Conservation (phyloP, 2,113 vertebrate species). For the Sinocyclocheilus anophthalmus region DNA sequence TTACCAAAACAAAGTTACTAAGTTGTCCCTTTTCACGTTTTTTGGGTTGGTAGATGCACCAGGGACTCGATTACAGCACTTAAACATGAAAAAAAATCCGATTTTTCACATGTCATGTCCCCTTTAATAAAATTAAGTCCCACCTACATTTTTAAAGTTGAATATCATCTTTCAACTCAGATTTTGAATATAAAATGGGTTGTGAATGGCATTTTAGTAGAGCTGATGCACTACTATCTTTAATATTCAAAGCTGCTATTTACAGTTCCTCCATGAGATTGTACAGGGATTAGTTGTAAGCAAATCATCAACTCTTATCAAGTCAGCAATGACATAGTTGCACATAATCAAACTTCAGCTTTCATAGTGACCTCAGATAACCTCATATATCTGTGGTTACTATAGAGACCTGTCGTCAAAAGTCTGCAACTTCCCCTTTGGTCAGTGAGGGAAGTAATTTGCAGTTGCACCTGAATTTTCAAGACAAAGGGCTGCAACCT, state of each 20-base stretch:
- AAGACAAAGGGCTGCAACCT: constrained; percentile 71
- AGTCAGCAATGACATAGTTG: background rate
- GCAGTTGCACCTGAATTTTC: constrained; percentile 50
- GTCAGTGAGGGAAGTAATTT: constrained; percentile 29
- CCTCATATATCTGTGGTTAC: background rate
- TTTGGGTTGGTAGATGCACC: too few species aligned
- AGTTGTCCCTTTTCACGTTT: too few species aligned
- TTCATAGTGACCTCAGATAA: background rate
- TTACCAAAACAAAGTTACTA: too few species aligned
- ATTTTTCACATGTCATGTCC: too few species aligned
- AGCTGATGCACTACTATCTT: background rate
- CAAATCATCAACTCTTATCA: background rate
- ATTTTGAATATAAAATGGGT: background rate
- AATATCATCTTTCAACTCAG: background rate
- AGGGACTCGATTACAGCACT: too few species aligned
- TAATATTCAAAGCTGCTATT: background rate
- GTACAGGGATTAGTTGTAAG: background rate
- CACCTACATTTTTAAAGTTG: background rate
- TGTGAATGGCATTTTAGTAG: background rate
- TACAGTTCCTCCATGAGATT: background rate
- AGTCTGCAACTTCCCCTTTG: constrained; percentile 18
- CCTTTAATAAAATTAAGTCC: background rate
- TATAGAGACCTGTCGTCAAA: background rate
- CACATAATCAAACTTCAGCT: background rate
- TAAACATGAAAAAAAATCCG: too few species aligned